Evolutionary conservation across 2,797 vertebrate genomes (phyloP), one percentile per base, ranked within the genome.

Genomic region (Phalanger gymnotis): DNA sequence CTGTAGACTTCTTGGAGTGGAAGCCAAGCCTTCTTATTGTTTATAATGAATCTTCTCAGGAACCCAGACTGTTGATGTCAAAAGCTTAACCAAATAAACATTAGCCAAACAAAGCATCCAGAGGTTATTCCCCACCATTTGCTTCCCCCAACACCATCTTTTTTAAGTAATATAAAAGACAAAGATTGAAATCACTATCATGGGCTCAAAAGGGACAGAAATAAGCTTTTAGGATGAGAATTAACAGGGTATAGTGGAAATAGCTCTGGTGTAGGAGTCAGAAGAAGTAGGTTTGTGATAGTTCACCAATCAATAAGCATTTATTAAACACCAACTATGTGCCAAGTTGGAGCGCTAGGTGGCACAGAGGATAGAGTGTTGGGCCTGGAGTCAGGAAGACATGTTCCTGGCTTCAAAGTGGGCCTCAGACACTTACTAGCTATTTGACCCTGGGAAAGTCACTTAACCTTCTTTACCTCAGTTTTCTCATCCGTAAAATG

Each of bases 31-130:
- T 19, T 90, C 28, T 94, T 52, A 92, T 81, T 53, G 27, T 66
- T 94, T 30, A 93, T 94, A 91, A 87, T 53, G 19, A 28, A 92
- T 96, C 96, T 93, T 55, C 61, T 96, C 47, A 61, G 89, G 95
- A 94, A 92, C 95, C 94, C 53, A n/a, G 54, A 73, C 54, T 22
- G 34, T n/a, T 90, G 5, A 28, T 94, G 51, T 96, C 30, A 92
- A 94, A 96, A 90, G 92, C 12, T 61, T 56, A 96, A 91, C 13
- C 61, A 92, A 54, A 34, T 92, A 90, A 87, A 87, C 73, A 51
- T 51, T 47, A 27, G 73, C 73, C 73, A 47, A 87, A 87, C 40
- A 47, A 94, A 95, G 90, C 47, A 30, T 7, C 52, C 93, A 81
- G 51, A 61, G 92, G 22, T 81, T 91, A 53, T n/a, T 90, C 27